phyloP scores from a whole-genome alignment of 2,888 invertebrate species.

The Troides oblongomaculatus region DNA sequence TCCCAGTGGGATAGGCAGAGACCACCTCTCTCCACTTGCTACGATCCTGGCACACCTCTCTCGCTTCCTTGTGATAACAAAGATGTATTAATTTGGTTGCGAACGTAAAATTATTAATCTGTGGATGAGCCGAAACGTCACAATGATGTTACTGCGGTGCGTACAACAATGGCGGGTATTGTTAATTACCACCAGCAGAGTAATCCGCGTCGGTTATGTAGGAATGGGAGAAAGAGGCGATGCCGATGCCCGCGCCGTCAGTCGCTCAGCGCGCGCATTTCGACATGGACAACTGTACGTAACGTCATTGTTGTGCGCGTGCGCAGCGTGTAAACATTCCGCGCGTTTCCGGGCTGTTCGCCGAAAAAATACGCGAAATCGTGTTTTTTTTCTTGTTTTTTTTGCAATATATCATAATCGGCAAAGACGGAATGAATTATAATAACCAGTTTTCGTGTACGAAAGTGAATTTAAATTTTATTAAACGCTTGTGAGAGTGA shows the following conservation, averaged over 20 bases:
- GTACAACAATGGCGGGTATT: slow-evolving; percentile 42
- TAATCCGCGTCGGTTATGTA: slow-evolving; percentile 65
- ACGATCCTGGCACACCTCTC: no score
- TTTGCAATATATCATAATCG: slow-evolving; percentile 27
- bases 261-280: slow-evolving; percentile 74
- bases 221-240: slow-evolving; percentile 77
- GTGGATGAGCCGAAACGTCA: no score
- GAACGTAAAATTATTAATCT: no score
- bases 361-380: slow-evolving; percentile 39
- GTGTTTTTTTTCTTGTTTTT: slow-evolving; percentile 52
- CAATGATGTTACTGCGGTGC: no score
- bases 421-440: slow-evolving; percentile 45
- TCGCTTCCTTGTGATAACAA: no score
- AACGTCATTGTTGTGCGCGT: slow-evolving; percentile 53
- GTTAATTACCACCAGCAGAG: slow-evolving; percentile 61
- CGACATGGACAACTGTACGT: slow-evolving; percentile 76
- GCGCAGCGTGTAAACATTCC: slow-evolving; percentile 44
- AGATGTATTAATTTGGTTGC: no score
- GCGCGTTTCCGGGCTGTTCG: slow-evolving; percentile 43
- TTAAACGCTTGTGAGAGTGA: slow-evolving; percentile 67
- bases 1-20: no score
- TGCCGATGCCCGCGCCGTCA: slow-evolving; percentile 65
- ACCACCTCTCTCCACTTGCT: no score
- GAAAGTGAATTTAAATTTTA: slow-evolving; percentile 74
- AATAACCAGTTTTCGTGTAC: slow-evolving; percentile 60